These are phyloP conservation scores for Homarus americanus DNA, from an alignment of 1,140 invertebrate genomes.

Conservation along the genomic window DNA sequence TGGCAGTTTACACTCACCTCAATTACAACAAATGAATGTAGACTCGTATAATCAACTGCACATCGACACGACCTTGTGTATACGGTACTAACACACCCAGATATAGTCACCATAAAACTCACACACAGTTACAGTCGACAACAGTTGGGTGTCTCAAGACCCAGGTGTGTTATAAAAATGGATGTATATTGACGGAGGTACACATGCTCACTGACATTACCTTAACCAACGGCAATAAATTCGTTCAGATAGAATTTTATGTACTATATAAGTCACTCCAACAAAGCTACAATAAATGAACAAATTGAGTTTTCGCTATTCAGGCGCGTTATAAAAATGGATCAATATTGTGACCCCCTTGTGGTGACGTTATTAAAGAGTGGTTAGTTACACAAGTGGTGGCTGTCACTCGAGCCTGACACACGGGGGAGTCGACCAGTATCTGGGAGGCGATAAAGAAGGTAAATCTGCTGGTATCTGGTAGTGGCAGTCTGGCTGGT, in stretches of 20 bases:
- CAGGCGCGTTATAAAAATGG: not conserved
- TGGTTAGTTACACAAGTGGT: not conserved
- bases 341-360: not conserved
- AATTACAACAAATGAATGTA: too few species aligned
- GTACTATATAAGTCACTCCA: not conserved
- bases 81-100: too few species aligned
- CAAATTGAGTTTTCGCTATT: not conserved
- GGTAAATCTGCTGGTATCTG: not conserved
- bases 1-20: too few species aligned
- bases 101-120: too few species aligned
- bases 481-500: not conserved
- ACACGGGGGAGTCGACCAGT: not conserved
- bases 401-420: not conserved
- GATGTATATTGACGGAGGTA: too few species aligned
- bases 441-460: not conserved
- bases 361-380: not conserved
- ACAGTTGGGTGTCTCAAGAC: too few species aligned
- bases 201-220: too few species aligned
- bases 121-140: too few species aligned
- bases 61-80: too few species aligned
- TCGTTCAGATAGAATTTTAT: not conserved
- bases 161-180: too few species aligned
- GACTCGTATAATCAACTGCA: too few species aligned
- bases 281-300: conserved; percentile 3
- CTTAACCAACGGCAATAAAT: too few species aligned